phyloP scores from a whole-genome alignment of 2,113 vertebrate species.

The Gymnorhina tibicen region DNA sequence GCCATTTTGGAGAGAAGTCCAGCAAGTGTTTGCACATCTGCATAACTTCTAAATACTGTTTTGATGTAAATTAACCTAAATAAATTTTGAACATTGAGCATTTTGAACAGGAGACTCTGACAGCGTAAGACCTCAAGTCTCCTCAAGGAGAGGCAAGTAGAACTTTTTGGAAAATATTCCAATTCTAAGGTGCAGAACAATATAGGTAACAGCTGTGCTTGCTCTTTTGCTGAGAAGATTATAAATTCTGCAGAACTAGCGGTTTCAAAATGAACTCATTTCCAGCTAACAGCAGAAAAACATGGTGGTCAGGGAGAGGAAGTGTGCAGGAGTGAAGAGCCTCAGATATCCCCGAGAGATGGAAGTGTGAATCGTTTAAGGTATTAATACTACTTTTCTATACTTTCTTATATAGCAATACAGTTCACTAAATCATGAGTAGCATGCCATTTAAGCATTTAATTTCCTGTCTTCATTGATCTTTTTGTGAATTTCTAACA shows the following conservation, averaged over 20 bases:
- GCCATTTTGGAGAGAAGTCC: not conserved
- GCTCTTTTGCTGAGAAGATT: not conserved
- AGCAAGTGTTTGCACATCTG: not conserved
- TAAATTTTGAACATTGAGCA: not conserved
- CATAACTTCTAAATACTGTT: not conserved
- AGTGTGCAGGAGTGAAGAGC: not conserved
- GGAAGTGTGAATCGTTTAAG: not conserved
- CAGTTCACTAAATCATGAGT: not conserved
- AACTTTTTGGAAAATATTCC: not conserved
- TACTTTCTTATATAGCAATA: not conserved
- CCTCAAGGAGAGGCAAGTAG: not conserved
- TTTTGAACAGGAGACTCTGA: not conserved
- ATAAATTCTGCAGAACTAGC: not conserved
- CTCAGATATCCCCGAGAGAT: not conserved
- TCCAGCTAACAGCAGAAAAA: not conserved
- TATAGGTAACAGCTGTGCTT: not conserved
- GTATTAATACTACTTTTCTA: not conserved
- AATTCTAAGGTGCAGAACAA: not conserved
- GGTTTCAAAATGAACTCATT: not conserved
- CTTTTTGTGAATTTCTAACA: not conserved
- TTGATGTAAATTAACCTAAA: not conserved
- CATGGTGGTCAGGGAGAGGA: not conserved
- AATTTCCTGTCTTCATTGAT: not conserved
- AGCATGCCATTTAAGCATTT: not conserved
- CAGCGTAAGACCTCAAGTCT: not conserved